These are phyloP conservation scores for Tenthredo scrophulariae DNA, from an alignment of 2,888 invertebrate species.

Conservation along the genomic window DNA sequence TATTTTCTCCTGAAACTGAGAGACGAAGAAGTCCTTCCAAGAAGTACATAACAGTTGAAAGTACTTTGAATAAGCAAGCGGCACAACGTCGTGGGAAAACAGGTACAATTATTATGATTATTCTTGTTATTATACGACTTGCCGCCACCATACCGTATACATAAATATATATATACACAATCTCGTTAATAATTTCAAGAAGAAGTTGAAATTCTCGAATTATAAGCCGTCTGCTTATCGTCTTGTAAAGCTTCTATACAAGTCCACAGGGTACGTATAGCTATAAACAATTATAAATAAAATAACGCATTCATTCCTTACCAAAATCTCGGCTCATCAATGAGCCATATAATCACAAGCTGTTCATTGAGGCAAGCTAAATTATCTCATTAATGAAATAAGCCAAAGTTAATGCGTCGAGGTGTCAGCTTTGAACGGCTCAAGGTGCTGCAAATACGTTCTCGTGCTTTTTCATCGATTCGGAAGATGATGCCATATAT, in stretches of 20 bases:
- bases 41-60: constrained; percentile 37
- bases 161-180: not conserved
- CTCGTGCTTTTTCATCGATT: no score
- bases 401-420: not conserved
- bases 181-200: constrained; percentile 36
- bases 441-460: not conserved
- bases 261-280: not conserved
- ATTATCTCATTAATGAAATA: constrained; percentile 23
- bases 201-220: constrained; percentile 27
- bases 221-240: not conserved
- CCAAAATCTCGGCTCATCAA: not conserved
- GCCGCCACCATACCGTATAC: not conserved
- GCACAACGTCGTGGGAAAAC: constrained; percentile 28
- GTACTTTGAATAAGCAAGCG: constrained; percentile 37
- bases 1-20: not conserved
- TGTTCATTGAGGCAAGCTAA: not conserved
- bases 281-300: not conserved
- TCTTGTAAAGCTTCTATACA: not conserved
- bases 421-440: not conserved
- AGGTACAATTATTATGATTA: constrained; percentile 39
- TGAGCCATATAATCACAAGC: not conserved
- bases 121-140: constrained; percentile 29
- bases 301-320: not conserved
- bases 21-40: not conserved
- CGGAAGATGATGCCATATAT: no score